These are phyloP conservation scores for Aphis craccivora DNA, from an alignment of 1,140 invertebrate species.

Conservation along the genomic window DNA sequence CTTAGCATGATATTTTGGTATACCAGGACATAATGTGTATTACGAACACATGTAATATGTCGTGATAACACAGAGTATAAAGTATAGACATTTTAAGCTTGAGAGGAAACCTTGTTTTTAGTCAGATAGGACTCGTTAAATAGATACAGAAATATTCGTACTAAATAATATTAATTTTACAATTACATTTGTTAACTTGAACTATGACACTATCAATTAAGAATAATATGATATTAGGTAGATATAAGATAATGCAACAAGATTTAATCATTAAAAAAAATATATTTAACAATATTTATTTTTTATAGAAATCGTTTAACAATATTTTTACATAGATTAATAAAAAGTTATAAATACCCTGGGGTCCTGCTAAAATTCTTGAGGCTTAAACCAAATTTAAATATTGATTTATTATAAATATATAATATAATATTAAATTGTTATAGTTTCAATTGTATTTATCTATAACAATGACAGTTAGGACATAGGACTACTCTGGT, in stretches of 20 bases:
- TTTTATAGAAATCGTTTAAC: too few relatives aligned
- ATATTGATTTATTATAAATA: too few relatives aligned
- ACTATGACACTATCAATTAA: neutral
- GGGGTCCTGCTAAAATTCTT: too few relatives aligned
- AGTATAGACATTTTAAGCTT: neutral
- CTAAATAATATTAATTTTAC: conserved; percentile 2
- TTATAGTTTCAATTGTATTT: too few relatives aligned
- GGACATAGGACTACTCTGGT: too few relatives aligned
- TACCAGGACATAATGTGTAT: neutral
- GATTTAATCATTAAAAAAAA: neutral
- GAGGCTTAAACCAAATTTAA: too few relatives aligned
- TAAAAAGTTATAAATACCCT: too few relatives aligned
- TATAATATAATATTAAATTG: too few relatives aligned
- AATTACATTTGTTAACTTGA: neutral
- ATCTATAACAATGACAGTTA: too few relatives aligned
- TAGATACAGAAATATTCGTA: neutral
- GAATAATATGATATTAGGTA: neutral
- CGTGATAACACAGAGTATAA: conserved; percentile 2
- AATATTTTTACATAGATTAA: too few relatives aligned
- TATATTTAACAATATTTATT: neutral
- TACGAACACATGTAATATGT: neutral
- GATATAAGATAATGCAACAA: neutral
- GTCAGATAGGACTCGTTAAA: neutral
- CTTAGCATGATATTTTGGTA: conserved; percentile 28
- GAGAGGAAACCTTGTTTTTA: conserved; percentile 4